Evolutionary conservation across 2,113 vertebrate genomes (phyloP), one percentile per base, ranked within the genome.

Genomic region (Rhea pennata): DNA sequence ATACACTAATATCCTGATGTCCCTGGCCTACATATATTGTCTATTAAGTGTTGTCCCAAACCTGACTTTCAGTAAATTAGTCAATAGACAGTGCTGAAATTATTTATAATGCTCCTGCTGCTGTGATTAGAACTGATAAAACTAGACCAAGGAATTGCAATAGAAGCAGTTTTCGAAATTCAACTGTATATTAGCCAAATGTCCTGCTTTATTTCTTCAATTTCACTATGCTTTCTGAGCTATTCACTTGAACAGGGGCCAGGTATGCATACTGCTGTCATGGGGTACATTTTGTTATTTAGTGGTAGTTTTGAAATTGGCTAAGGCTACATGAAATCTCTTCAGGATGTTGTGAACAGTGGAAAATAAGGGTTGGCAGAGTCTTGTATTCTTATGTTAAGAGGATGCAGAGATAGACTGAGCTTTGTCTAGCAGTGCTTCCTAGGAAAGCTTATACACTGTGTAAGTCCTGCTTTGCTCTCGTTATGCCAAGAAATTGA

Each of bases 221-320:
- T 31, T 87, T 61, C 62, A 53, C 27, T 48, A 9, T 27, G 3
- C 31, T 48, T 3, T 58, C 58, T 84, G n/a, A 7, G 59, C 29
- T 76, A 40, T 26, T 72, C 27, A 4, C 22, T 66, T 10, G 10
- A 61, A 51, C 10, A 33, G 19, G 72, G 64, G 24, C 15, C 71
- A 62, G 67, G 2, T 50, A 10, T 44, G 4, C 2, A 3, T 64
- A 29, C 26, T 80, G 2, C 46, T 59, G 70, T 29, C 23, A 11
- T 6, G 23, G 21, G 14, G 5, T 5, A n/a, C 12, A 16, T 1
- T 20, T 22, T 27, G 21, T 85, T 73, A 42, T 16, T 36, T 3
- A 2, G 17, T 0, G 0, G 9, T 51, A 46, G 5, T 29, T 75
- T 62, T 65, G 65, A 40, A 73, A 33, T 1, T 80, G 46, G 26